A percentile compares a stretch with the other conserved stretches of the same genome.
phyloP scores from a whole-genome alignment of 1,140 invertebrate species.

The Bilobella aurantiaca region DNA sequence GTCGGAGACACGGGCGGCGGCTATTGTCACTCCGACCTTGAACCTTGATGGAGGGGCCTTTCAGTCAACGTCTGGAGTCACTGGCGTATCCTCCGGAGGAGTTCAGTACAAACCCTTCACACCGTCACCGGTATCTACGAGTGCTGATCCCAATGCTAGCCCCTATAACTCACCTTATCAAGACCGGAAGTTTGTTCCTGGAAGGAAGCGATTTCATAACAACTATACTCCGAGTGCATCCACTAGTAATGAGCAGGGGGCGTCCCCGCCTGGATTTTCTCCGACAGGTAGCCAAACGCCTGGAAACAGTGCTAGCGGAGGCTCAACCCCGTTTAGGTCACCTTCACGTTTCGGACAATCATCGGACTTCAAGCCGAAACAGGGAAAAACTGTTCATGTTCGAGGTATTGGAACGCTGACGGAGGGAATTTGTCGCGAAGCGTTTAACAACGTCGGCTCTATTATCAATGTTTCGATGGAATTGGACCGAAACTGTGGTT shows the following conservation, averaged over 20 bases:
- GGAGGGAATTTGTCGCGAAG: conserved; percentile 16
- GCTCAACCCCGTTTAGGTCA: neutral
- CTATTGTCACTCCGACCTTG: neutral
- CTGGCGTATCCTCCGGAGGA: neutral
- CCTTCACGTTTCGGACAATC: neutral
- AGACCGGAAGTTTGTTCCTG: conserved; percentile 47
- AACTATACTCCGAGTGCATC: neutral
- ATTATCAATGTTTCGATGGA: conserved; percentile 51
- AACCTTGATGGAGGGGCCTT: conserved; percentile 25
- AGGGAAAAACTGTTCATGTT: conserved; percentile 77
- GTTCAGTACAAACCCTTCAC: neutral
- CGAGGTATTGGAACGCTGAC: conserved; percentile 53
- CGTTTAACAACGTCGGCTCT: conserved; percentile 21
- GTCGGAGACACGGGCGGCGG: conserved; percentile 39
- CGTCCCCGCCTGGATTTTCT: conserved; percentile 71
- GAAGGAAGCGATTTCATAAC: conserved; percentile 1
- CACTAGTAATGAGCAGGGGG: conserved; percentile 77
- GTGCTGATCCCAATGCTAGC: neutral
- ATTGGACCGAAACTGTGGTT: conserved; percentile 72
- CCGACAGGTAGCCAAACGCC: conserved; percentile 48
- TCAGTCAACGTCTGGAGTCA: neutral
- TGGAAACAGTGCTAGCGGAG: neutral
- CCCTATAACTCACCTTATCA: neutral
- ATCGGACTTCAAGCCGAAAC: conserved; percentile 43
- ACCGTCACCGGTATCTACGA: neutral